Evolutionary conservation across 2,113 vertebrate species (phyloP).

Genomic region (Xenopus laevis): DNA sequence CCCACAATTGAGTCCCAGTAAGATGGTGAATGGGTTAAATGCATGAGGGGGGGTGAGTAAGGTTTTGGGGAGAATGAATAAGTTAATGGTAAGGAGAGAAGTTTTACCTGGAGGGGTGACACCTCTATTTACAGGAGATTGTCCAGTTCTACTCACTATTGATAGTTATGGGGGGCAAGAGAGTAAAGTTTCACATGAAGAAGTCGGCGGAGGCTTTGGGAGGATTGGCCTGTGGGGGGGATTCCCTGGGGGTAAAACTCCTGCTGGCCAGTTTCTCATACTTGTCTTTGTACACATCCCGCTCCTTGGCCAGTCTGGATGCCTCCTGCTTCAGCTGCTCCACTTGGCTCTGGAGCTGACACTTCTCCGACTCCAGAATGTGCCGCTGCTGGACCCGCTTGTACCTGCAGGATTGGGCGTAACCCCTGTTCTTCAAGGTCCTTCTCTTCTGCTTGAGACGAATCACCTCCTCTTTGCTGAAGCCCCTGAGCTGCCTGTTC

Average conservation of each 20-base stretch:
- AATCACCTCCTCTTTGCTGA: slow-evolving; percentile 97
- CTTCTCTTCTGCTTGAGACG: slow-evolving; percentile 97
- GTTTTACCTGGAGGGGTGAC: slow-evolving; percentile 17
- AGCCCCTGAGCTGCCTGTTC: slow-evolving; percentile 93
- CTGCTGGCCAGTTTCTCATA: slow-evolving; percentile 91
- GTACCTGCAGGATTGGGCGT: slow-evolving; percentile 96
- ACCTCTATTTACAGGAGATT: slow-evolving; percentile 21
- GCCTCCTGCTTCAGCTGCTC: slow-evolving; percentile 94
- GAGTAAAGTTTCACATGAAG: slow-evolving; percentile 81
- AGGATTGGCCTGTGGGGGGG: slow-evolving; percentile 57
- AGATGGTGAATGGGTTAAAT: slow-evolving; percentile 25
- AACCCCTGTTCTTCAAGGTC: slow-evolving; percentile 97
- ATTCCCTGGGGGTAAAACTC: slow-evolving; percentile 60
- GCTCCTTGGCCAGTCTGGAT: slow-evolving; percentile 87
- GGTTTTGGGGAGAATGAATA: neutral
- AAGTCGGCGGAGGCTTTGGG: slow-evolving; percentile 77
- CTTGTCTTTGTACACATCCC: slow-evolving; percentile 97
- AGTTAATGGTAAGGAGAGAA: slow-evolving; percentile 3
- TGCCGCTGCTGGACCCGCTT: slow-evolving; percentile 97
- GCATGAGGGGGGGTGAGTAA: neutral
- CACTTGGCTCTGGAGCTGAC: slow-evolving; percentile 90
- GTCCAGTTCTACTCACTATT: neutral
- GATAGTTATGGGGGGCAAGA: neutral
- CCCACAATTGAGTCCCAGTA: slow-evolving; percentile 4
- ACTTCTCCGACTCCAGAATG: slow-evolving; percentile 95